phyloP scores from a whole-genome alignment of 2,888 invertebrate species.

The Mantis religiosa region DNA sequence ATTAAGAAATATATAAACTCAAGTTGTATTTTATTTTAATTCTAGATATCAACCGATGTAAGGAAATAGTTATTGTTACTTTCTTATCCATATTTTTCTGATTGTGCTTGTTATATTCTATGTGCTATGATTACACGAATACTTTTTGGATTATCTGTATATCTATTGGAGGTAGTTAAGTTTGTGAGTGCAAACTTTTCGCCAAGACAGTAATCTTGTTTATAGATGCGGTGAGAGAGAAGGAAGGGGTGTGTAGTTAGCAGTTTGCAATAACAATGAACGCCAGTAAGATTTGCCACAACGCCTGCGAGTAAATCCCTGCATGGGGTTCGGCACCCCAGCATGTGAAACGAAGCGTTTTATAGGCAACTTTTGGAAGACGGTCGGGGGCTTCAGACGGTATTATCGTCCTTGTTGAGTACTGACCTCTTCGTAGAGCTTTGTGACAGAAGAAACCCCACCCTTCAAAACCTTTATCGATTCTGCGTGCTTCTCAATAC shows the following conservation, averaged over 20 bases:
- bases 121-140: too few relatives aligned
- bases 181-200: too few relatives aligned
- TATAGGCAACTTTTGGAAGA: neutral
- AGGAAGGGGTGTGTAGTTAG: neutral
- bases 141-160: too few relatives aligned
- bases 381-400: neutral
- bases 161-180: too few relatives aligned
- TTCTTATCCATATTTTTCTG: too few relatives aligned
- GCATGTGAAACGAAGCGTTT: neutral
- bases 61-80: too few relatives aligned
- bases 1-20: too few relatives aligned
- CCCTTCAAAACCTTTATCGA: neutral
- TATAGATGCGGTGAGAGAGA: neutral
- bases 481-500: neutral
- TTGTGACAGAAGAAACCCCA: neutral
- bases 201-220: neutral
- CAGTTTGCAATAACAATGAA: neutral
- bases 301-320: neutral
- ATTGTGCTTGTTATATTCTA: too few relatives aligned
- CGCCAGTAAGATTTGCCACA: neutral
- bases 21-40: too few relatives aligned
- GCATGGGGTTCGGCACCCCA: neutral
- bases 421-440: neutral
- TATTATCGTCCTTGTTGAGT: neutral
- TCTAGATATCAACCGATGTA: too few relatives aligned